Conservation (phyloP, 2,888 invertebrate species). For the Leucoptera coffeella region DNA sequence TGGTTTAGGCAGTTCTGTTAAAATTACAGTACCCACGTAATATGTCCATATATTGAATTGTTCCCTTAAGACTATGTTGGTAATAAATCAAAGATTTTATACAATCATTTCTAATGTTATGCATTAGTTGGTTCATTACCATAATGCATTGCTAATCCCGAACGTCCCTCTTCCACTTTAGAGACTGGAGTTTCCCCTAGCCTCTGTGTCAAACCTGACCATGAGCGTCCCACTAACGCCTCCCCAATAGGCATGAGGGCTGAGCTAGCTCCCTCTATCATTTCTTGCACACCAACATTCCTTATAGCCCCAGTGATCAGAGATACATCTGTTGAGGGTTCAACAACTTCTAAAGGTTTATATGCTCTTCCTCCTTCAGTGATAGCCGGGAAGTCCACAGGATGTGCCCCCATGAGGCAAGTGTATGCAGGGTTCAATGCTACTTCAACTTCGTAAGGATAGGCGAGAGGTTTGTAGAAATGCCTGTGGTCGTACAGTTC, state of each 20-base stretch:
- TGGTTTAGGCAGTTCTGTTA: too few species aligned
- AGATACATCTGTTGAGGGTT: slow-evolving; percentile 59
- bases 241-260: slow-evolving; percentile 55
- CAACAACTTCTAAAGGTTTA: slow-evolving; percentile 28
- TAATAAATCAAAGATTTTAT: too few species aligned
- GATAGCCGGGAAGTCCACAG: slow-evolving; percentile 70
- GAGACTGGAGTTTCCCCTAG: slow-evolving; percentile 67
- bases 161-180: slow-evolving; percentile 63
- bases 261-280: slow-evolving; percentile 41
- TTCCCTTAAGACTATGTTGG: too few species aligned
- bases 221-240: slow-evolving; percentile 62
- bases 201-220: slow-evolving; percentile 83
- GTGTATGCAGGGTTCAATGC: slow-evolving; percentile 60
- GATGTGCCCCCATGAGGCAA: slow-evolving; percentile 54
- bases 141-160: slow-evolving; percentile 70
- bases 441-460: slow-evolving; percentile 87
- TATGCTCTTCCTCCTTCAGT: slow-evolving; percentile 58
- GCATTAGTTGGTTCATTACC: slow-evolving; percentile 55
- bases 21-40: too few species aligned
- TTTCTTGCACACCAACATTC: slow-evolving; percentile 26
- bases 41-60: too few species aligned
- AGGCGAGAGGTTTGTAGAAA: slow-evolving; percentile 84
- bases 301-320: slow-evolving; percentile 68
- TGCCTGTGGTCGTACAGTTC: slow-evolving; percentile 77
- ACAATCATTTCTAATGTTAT: too few species aligned